These are phyloP conservation scores for Habroteleia sp. DNA, from an alignment of 2,888 invertebrate genomes.

Conservation along the genomic window DNA sequence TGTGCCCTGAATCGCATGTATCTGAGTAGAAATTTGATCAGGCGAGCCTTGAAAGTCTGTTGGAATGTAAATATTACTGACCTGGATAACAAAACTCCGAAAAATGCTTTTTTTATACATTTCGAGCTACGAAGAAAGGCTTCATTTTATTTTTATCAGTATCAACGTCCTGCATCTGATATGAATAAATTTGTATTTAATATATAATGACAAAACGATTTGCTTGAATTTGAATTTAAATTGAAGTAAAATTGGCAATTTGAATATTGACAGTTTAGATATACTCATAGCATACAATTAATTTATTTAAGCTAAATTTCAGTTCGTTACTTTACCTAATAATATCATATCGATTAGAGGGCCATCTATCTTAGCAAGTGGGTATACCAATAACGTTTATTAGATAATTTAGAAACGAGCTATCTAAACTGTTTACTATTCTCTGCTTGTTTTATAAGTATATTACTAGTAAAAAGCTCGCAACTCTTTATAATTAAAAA, in stretches of 20 bases:
- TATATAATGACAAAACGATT: slow-evolving; percentile 7
- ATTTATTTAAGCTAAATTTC: not conserved
- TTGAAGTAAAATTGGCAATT: slow-evolving; percentile 27
- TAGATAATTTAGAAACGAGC: slow-evolving; percentile 3
- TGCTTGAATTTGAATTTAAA: slow-evolving; percentile 20
- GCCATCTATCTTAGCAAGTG: slow-evolving; percentile 26
- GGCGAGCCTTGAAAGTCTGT: slow-evolving; percentile 46
- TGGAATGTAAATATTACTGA: slow-evolving; percentile 59
- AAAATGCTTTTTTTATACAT: slow-evolving; percentile 28
- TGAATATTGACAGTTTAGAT: slow-evolving; percentile 26
- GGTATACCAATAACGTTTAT: slow-evolving; percentile 5
- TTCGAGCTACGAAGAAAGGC: slow-evolving; percentile 29
- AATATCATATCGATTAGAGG: slow-evolving; percentile 27
- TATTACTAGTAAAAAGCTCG: slow-evolving; percentile 11
- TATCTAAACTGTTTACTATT: slow-evolving; percentile 13
- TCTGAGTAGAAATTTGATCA: slow-evolving; percentile 62
- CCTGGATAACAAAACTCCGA: slow-evolving; percentile 47
- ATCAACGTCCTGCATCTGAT: slow-evolving; percentile 35
- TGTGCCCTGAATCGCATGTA: slow-evolving; percentile 56
- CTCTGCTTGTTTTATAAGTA: slow-evolving; percentile 14
- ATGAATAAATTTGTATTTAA: slow-evolving; percentile 20
- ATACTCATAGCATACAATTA: no score
- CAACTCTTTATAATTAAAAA: no score
- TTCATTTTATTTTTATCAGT: slow-evolving; percentile 47
- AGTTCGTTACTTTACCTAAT: slow-evolving; percentile 3